Conservation (phyloP, 2,888 invertebrate genomes). For the Leucophora obtusa region DNA sequence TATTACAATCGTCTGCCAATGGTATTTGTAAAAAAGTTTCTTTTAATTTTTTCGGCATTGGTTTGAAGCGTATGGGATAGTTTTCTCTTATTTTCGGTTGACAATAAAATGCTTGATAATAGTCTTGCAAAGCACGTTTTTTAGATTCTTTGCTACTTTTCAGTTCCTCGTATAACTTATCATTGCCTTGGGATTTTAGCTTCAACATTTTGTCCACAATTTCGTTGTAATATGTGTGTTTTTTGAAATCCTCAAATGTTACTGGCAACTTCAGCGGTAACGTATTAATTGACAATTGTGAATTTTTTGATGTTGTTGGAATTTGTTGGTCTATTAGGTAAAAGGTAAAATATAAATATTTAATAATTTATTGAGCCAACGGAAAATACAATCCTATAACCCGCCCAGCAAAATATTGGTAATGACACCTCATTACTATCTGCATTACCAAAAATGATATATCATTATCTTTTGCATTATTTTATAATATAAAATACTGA, state of each 20-base stretch:
- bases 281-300: too few relatives aligned
- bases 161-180: constrained; percentile 17
- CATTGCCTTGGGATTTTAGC: constrained; percentile 20
- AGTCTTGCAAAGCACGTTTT: constrained; percentile 10
- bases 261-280: background rate
- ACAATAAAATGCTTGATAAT: constrained; percentile 51
- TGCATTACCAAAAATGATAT: too few relatives aligned
- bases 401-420: too few relatives aligned
- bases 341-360: too few relatives aligned
- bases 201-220: constrained; percentile 42
- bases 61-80: constrained; percentile 46
- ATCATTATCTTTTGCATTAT: too few relatives aligned
- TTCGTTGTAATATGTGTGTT: constrained; percentile 41
- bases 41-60: constrained; percentile 30
- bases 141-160: constrained; percentile 19
- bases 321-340: too few relatives aligned
- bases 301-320: too few relatives aligned
- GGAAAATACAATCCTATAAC: too few relatives aligned
- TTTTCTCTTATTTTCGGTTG: constrained; percentile 33
- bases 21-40: constrained; percentile 45
- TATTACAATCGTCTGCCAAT: background rate
- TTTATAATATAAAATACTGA: too few relatives aligned
- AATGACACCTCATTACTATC: too few relatives aligned
- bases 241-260: constrained; percentile 49
- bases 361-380: too few relatives aligned